Conservation (phyloP, 64 coral and sea anemone genomes). For the Montipora cactus region DNA sequence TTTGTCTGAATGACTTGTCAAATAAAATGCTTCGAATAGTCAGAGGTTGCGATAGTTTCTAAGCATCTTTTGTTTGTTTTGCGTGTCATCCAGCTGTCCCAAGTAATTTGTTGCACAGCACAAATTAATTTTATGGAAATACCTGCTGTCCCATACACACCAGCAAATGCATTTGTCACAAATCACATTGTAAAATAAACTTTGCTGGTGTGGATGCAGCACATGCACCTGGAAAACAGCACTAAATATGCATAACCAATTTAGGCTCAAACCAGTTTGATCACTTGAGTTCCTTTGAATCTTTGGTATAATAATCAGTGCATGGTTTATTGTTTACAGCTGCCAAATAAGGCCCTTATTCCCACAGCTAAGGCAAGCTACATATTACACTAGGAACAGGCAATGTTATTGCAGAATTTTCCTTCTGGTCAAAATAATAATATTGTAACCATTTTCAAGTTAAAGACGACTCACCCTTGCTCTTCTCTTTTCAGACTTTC, state of each 20-base stretch:
- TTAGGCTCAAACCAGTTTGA: conserved; percentile 39
- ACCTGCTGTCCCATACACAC: not conserved
- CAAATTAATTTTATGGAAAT: not conserved
- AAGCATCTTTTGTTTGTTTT: not conserved
- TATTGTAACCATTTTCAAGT: no score
- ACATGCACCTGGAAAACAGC: not conserved
- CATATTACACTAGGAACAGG: not conserved
- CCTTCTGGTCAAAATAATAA: no score
- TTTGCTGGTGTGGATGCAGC: not conserved
- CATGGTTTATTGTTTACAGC: conserved; percentile 24
- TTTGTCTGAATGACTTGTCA: not conserved
- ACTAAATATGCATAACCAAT: conserved; percentile 31
- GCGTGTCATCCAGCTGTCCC: not conserved
- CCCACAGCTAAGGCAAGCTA: not conserved
- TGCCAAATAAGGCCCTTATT: conserved; percentile 5
- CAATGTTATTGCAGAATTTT: not conserved
- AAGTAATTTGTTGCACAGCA: not conserved
- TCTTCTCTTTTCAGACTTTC: conserved; percentile 64
- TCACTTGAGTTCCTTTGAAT: conserved; percentile 28
- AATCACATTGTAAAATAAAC: not conserved
- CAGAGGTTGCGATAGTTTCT: not conserved
- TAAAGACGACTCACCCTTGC: conserved; percentile 20
- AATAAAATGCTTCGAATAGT: not conserved
- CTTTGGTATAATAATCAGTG: conserved; percentile 1
- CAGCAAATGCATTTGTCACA: not conserved